Conservation (phyloP, 2,888 invertebrate genomes). For the Chorisops tibialis region DNA sequence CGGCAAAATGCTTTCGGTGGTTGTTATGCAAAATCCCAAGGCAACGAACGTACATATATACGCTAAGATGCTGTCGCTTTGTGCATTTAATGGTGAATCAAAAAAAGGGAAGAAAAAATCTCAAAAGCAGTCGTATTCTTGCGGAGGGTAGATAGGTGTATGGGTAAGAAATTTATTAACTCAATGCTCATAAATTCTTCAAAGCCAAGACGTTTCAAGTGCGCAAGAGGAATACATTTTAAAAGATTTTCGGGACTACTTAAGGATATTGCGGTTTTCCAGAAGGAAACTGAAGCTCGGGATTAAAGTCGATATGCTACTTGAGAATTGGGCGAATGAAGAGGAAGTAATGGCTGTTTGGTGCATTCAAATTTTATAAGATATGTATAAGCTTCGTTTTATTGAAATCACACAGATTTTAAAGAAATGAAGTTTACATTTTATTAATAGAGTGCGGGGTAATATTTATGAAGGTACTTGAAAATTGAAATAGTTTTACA, state of each 20-base stretch:
- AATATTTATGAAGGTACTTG: too few relatives aligned
- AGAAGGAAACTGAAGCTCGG: not conserved
- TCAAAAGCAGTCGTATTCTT: not conserved
- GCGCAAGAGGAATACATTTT: not conserved
- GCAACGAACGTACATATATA: not conserved
- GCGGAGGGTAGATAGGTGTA: not conserved
- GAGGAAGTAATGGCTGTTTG: not conserved
- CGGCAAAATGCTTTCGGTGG: slow-evolving; percentile 32
- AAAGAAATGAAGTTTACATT: too few relatives aligned
- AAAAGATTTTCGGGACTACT: not conserved
- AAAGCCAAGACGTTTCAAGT: not conserved
- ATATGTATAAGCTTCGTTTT: too few relatives aligned
- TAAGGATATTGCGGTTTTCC: slow-evolving; percentile 8
- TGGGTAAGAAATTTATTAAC: slow-evolving; percentile 19
- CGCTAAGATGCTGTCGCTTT: not conserved
- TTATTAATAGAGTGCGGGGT: too few relatives aligned
- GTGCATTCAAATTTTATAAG: slow-evolving; percentile 12
- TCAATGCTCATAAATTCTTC: slow-evolving; percentile 20
- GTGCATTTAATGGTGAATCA: not conserved
- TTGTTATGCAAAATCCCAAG: slow-evolving; percentile 21
- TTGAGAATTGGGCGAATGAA: not conserved
- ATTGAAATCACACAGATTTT: too few relatives aligned
- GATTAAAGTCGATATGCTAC: not conserved
- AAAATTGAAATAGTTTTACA: too few relatives aligned
- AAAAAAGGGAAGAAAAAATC: not conserved